Evolutionary conservation across 1,140 invertebrate species (phyloP), one percentile per base, ranked within the genome.

Genomic region (Grapholita molesta): DNA sequence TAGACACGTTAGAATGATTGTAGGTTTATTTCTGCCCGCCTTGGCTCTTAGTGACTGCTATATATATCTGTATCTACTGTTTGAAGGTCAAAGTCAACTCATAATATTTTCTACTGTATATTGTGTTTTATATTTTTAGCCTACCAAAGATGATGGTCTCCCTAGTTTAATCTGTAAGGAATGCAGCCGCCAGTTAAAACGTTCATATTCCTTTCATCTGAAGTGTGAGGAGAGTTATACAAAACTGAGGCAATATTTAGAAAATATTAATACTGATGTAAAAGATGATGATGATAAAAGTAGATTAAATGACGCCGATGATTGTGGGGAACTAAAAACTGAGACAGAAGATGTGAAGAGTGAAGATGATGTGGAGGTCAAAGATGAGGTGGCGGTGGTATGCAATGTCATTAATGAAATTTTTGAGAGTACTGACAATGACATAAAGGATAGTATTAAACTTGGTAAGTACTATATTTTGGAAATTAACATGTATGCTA

Each of bases 121-220:
- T n/a, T n/a, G n/a, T n/a, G n/a, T n/a, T n/a, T n/a, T 73, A n/a
- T 74, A 66, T 69, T 79, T 76, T 30, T 67, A 90, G 87, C 87
- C 84, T 24, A 61, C 42, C 12, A 61, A 77, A 78, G 82, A 82
- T 21, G 89, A 91, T 71, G 80, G 85, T 66, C 57, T 91, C 33
- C 89, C 89, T 7, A 77, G 75, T 23, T 70, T 79, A 61, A 89
- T 91, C 25, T 91, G 89, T 61, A 91, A 89, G 68, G 82, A 88
- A 28, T 91, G 89, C 64, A 73, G 71, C 38, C 74, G 80, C 12
- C 83, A 87, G 57, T 72, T 91, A 6, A 89, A 88, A 76, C 69
- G 78, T 68, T 70, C 77, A n/a, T 89, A 86, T 52, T 53, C 78
- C 8, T 89, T 91, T 66, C 84, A 80, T 35, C 67, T 78, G 57